Base-by-base conservation (phyloP, 2,888 invertebrate genomes). In the Pteria penguin region DNA sequence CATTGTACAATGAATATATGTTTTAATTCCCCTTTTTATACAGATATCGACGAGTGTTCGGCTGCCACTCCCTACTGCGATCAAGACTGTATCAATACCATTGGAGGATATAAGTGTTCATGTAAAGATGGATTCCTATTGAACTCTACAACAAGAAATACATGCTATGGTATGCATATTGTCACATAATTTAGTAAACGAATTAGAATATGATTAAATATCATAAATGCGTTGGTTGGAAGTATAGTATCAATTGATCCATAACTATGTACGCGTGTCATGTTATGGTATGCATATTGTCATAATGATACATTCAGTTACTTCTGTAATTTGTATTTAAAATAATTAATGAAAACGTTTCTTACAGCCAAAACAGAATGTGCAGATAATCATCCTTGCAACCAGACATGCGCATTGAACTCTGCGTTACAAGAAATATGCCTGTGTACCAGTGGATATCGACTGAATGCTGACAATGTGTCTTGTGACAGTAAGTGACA, bases 21-120 rank as follows among this genome's bases (percentile, higher is more conserved):
- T n/a, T n/a, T n/a, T n/a, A n/a, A n/a, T n/a, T n/a, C n/a, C n/a
- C n/a, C n/a, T n/a, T n/a, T n/a, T n/a, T n/a, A n/a, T n/a, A 27
- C 72, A 86, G 85, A 86, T 72, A 77, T 85, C 27, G 66, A 86
- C 70, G 86, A 86, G 65, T 86, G 86, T 75, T 65, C 67, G 1
- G 74, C 72, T 24, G n/a, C 63, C n/a, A 68, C 74, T 52, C 73
- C 71, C 31, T 18, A n/a, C 14, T 76, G 76, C 52, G 29, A 36
- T 32, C 75, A 75, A 26, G 32, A 66, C 4, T 75, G 75, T 61
- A 27, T 45, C 4, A 75, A 75, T 33, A 55, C 61, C 1, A 27
- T 55, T 4, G 76, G 76, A 33, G 72, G 76, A 24, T 76, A 61
- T 45, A 67, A 52, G 27, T 76, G 76, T 62, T 60, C 55, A 8